These are phyloP conservation scores for Desmophyllum pertusum DNA, from an alignment of 92 coral and sea anemone species.

Conservation along the genomic window DNA sequence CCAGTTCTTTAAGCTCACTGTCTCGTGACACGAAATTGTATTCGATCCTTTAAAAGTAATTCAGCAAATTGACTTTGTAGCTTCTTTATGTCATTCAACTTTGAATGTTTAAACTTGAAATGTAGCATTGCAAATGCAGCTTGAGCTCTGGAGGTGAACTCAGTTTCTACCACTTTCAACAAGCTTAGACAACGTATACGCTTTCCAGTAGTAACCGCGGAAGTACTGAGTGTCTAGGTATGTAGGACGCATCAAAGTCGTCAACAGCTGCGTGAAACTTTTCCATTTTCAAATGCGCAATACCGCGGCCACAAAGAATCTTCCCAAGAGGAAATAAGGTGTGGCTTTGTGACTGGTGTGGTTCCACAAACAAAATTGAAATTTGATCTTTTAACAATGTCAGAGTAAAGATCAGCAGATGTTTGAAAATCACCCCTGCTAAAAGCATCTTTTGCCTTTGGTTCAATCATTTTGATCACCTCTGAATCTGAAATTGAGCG, in stretches of 20 bases:
- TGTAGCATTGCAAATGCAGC: too few species aligned
- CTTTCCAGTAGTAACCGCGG: slow-evolving; percentile 7
- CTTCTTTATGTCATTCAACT: too few species aligned
- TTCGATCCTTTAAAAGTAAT: neutral
- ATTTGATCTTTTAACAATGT: neutral
- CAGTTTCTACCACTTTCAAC: neutral
- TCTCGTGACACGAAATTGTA: neutral
- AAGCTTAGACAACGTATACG: neutral
- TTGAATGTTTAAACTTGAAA: too few species aligned
- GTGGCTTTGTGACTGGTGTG: too few species aligned
- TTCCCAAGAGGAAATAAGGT: neutral
- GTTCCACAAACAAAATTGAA: neutral
- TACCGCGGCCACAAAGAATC: too few species aligned
- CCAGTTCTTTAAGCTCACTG: neutral
- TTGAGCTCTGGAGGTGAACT: neutral
- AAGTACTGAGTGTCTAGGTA: neutral
- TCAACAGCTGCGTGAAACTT: neutral
- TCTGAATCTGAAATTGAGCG: too few species aligned
- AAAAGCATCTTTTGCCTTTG: neutral
- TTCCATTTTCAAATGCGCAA: too few species aligned
- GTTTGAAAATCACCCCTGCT: neutral
- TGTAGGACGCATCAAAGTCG: neutral
- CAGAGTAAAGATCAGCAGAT: neutral
- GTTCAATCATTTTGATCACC: too few species aligned
- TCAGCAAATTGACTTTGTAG: slow-evolving; percentile 6